A percentile compares a stretch with the other conserved stretches of the same genome.
phyloP scores from a whole-genome alignment of 2,888 invertebrate genomes.

The Mellilla xanthometata region DNA sequence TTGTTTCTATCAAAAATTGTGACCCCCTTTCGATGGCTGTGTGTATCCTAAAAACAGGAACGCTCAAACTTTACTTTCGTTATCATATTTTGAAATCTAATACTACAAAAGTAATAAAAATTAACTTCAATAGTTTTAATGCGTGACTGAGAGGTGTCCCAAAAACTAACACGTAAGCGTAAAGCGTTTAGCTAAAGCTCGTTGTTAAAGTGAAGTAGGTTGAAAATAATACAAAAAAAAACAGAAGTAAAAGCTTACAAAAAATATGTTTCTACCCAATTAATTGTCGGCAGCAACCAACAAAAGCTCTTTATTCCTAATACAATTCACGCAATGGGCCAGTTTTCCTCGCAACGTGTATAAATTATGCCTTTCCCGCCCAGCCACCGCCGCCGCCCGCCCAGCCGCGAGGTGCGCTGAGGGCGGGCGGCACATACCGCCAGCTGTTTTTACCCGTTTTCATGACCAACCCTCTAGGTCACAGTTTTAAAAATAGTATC shows the following conservation, averaged over 20 bases:
- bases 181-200: slow-evolving; percentile 9
- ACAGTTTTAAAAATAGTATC: slow-evolving; percentile 51
- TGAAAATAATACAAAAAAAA: slow-evolving; percentile 16
- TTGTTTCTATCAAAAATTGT: too few species aligned
- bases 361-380: slow-evolving; percentile 49
- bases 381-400: slow-evolving; percentile 26
- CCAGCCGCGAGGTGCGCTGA: slow-evolving; percentile 20
- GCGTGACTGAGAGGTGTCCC: slow-evolving; percentile 13
- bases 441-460: slow-evolving; percentile 41
- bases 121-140: slow-evolving; percentile 8
- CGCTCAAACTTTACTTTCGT: background rate
- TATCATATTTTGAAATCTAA: background rate
- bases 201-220: slow-evolving; percentile 14
- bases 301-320: slow-evolving; percentile 52
- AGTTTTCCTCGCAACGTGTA: slow-evolving; percentile 35
- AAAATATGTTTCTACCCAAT: slow-evolving; percentile 26
- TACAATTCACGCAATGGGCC: slow-evolving; percentile 53
- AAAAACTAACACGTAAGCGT: slow-evolving; percentile 14
- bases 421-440: slow-evolving; percentile 24
- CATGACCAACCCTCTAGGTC: slow-evolving; percentile 41
- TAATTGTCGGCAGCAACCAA: slow-evolving; percentile 30
- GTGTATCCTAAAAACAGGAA: too few species aligned
- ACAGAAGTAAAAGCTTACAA: slow-evolving; percentile 15
- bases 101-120: background rate
- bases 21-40: too few species aligned